Conservation (phyloP, 2,888 invertebrate species). For the Drosophila gaucha region DNA sequence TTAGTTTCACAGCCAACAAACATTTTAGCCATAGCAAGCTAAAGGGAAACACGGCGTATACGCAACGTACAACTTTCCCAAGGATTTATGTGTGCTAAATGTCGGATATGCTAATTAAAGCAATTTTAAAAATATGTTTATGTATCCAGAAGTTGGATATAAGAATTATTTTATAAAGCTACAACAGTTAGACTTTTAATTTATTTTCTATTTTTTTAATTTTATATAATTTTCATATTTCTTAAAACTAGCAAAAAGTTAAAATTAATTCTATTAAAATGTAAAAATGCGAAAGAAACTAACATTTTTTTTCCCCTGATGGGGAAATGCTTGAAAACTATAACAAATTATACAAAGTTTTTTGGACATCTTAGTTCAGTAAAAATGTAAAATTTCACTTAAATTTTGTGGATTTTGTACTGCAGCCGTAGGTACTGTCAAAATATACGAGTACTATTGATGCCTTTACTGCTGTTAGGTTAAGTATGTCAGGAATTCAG, state of each 20-base stretch:
- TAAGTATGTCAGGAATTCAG: constrained; percentile 26
- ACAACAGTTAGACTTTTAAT: no score
- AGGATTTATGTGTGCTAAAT: background rate
- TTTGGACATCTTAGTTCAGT: no score
- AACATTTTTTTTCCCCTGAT: no score
- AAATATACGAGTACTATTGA: constrained; percentile 5
- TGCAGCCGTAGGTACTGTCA: background rate
- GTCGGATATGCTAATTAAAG: background rate
- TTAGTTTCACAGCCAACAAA: constrained; percentile 62
- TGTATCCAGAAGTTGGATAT: background rate
- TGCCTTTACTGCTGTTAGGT: constrained; percentile 10
- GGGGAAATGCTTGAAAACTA: no score
- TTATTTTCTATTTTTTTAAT: no score
- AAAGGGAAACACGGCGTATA: constrained; percentile 41
- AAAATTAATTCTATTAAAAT: no score
- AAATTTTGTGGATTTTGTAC: background rate
- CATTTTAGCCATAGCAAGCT: constrained; percentile 13
- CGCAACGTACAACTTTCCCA: constrained; percentile 23
- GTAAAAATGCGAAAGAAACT: no score
- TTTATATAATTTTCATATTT: no score
- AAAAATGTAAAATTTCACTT: background rate
- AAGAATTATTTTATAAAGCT: background rate
- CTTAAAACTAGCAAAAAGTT: no score
- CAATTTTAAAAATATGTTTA: background rate
- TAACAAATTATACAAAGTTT: no score